A percentile compares a stretch with the other conserved stretches of the same genome.
These are phyloP conservation scores for Oryctes rhinoceros DNA, from an alignment of 1,140 invertebrate genomes.

Conservation along the genomic window DNA sequence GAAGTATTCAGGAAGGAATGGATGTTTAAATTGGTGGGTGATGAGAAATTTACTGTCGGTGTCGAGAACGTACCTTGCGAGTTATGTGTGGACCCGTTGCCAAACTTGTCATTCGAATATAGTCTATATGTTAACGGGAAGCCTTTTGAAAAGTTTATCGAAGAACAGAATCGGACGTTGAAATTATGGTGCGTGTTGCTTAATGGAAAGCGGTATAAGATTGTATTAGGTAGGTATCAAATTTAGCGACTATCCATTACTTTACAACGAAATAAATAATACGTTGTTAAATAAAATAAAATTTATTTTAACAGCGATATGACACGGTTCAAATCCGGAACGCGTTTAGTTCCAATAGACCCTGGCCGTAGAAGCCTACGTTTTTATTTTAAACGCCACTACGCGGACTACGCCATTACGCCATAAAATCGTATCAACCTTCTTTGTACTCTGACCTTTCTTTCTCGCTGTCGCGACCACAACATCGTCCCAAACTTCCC, in stretches of 20 bases:
- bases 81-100: constrained; percentile 77
- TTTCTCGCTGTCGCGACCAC: too few species aligned
- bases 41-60: constrained; percentile 66
- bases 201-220: constrained; percentile 63
- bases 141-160: constrained; percentile 77
- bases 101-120: constrained; percentile 84
- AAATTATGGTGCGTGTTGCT: constrained; percentile 60
- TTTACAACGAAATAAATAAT: not conserved
- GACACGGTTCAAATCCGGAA: too few species aligned
- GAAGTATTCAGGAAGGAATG: constrained; percentile 81
- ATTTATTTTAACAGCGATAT: too few species aligned
- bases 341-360: too few species aligned
- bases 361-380: too few species aligned
- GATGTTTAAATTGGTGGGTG: constrained; percentile 90
- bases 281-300: too few species aligned
- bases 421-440: too few species aligned
- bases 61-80: constrained; percentile 57
- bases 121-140: constrained; percentile 79
- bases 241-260: not conserved
- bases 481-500: too few species aligned
- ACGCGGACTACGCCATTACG: too few species aligned
- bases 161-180: constrained; percentile 77
- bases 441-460: too few species aligned
- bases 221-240: constrained; percentile 73
- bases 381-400: too few species aligned